Evolutionary conservation across 2,797 vertebrate species (phyloP), one percentile per base, ranked within the genome.

Genomic region (Sebastes ruberrimus): DNA sequence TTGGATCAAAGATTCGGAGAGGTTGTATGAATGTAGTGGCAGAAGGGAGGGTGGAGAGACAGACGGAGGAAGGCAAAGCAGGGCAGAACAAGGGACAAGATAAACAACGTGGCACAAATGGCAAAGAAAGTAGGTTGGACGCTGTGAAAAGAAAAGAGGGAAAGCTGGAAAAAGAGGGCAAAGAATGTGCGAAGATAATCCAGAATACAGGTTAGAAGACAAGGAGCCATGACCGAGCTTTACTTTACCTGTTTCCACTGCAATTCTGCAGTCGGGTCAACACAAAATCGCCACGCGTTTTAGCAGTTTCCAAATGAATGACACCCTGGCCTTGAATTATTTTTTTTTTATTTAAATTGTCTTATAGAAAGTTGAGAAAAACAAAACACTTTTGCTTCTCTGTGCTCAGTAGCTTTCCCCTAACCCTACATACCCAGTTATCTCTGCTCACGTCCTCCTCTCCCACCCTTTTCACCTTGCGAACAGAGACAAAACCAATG

Each of bases 401-500:
- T 23, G 23, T 23, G 30, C 30, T 32, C 30, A 32, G 30, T 57
- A 55, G 33, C 22, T 56, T 70, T 49, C 25, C 60, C 22, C 10
- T 75, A 62, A 83, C 73, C 61, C 85, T 72, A 61, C 30, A 74
- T 63, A 62, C 52, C 71, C 64, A 85, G 78, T 83, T 80, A 83
- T 84, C 80, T 83, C 55, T 55, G 67, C 64, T 76, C 62, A 33
- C n/a, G 60, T 82, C 60, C n/a, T 18, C 28, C 64, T 71, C 65
- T 75, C 38, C 23, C 70, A 46, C 3, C 27, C 23, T 32, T 35
- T 20, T 32, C 62, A 32, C 35, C 60, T 52, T 27, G 16, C 62
- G 52, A 78, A 81, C 68, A 78, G 78, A 92, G 85, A 88, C 74
- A 75, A 84, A 91, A 90, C 75, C 82, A 87, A 77, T 80, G 78